Percentiles rank a stretch among this genome's conserved stretches.
These are phyloP conservation scores for Vulpes lagopus DNA, from an alignment of 2,113 vertebrate genomes.

Conservation along the genomic window DNA sequence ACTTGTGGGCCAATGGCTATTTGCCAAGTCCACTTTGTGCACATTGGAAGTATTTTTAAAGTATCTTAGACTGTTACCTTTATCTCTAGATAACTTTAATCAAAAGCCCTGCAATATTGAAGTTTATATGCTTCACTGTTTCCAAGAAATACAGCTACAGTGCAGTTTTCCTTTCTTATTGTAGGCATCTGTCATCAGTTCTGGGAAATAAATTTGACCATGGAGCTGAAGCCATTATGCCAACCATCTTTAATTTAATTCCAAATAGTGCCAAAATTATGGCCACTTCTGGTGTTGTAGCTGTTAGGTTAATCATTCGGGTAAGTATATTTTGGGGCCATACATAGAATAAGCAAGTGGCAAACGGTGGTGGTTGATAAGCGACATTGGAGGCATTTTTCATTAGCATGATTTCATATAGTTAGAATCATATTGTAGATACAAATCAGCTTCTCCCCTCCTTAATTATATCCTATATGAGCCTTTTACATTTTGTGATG, in stretches of 20 bases:
- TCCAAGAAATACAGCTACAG: constrained; percentile 6
- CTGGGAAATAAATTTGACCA: constrained; percentile 99
- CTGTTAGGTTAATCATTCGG: constrained; percentile 97
- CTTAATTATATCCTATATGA: neutral
- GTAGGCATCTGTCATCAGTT: constrained; percentile 94
- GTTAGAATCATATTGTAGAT: neutral
- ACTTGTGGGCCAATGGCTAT: neutral
- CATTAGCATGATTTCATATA: neutral
- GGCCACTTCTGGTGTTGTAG: constrained; percentile 97
- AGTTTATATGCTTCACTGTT: neutral
- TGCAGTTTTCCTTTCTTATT: constrained; percentile 71
- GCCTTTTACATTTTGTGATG: neutral
- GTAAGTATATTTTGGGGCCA: constrained; percentile 87
- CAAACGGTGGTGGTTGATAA: neutral
- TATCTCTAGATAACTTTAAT: constrained; percentile 52
- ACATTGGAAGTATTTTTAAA: neutral
- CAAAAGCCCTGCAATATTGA: constrained; percentile 36
- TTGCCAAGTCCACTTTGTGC: neutral
- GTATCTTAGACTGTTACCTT: neutral
- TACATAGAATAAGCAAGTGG: neutral
- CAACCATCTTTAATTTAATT: constrained; percentile 98
- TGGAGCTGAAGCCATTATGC: constrained; percentile 98
- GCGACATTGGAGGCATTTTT: neutral
- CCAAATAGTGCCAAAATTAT: constrained; percentile 99
- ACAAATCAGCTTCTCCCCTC: neutral